Evolutionary conservation across 2,797 vertebrate genomes (phyloP), one percentile per base, ranked within the genome.

Genomic region (Rhabdophis nuchalis): DNA sequence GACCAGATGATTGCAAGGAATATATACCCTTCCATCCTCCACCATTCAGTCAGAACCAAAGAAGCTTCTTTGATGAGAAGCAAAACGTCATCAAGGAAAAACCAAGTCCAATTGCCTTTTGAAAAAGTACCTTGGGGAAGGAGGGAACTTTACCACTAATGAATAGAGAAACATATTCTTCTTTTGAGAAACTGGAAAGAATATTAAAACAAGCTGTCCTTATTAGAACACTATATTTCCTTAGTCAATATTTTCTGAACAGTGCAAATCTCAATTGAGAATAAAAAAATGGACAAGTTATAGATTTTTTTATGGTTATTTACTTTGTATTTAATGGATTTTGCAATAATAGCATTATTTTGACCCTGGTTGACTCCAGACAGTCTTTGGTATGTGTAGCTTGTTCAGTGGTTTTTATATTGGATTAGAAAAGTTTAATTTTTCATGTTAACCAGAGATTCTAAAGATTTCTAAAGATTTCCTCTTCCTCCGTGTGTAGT

Each of bases 171-270:
- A 13, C 1, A 93, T 89, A 27, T 61, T 87, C 77, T 13, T 92
- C 50, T 13, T 64, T 86, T 61, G 92, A 90, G 93, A 96, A 94
- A 91, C 12, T 41, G 46, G 13, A 88, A 58, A 88, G 7, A 58
- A 88, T 41, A 41, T 16, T 46, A 54, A 90, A 90, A 56, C 36
- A 88, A 61, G 29, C 36, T 23, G 53, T 92, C 87, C 23, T 36
- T 94, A 11, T 32, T 92, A 58, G 36, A 56, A 29, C 0, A 0
- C 87, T 89, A n/a, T 82, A 54, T 93, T 93, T 90, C 2, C 61
- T 95, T 92, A 88, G 16, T 23, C 64, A 46, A 90, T 93, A 85
- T 50, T 36, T 93, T 93, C 89, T 92, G 57, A 56, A 95, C 94
- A 1, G n/a, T 92, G 50, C 1, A 93, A 56, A 92, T 92, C 93